These are phyloP conservation scores for Enteromius afrohamiltoni DNA, from an alignment of 2,797 vertebrate species.

Conservation along the genomic window DNA sequence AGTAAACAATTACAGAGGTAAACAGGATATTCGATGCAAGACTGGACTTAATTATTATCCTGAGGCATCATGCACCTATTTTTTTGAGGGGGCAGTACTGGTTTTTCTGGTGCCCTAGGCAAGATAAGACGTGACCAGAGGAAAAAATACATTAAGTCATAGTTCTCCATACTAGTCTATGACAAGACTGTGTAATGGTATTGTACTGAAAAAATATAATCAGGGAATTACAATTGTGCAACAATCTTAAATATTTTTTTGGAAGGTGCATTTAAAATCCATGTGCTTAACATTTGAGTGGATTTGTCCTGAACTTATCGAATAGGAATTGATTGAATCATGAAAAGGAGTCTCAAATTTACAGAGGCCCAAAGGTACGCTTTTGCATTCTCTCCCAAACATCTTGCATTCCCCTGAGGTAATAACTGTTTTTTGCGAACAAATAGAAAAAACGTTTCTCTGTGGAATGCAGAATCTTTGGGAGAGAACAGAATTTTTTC, in stretches of 20 bases:
- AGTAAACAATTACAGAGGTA: background rate
- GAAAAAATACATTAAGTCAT: background rate
- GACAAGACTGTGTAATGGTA: background rate
- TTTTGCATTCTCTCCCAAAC: background rate
- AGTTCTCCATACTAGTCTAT: background rate
- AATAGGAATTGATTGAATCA: background rate
- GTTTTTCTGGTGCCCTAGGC: background rate
- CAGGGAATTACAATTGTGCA: background rate
- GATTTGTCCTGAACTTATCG: background rate
- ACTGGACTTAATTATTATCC: background rate
- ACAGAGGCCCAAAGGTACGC: background rate
- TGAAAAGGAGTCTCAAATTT: background rate
- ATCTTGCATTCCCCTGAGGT: background rate
- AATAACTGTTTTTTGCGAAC: background rate
- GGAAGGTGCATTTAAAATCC: background rate
- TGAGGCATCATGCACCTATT: constrained; percentile 4
- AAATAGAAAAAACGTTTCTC: background rate
- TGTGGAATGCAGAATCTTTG: background rate
- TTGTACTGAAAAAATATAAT: background rate
- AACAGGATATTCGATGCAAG: background rate
- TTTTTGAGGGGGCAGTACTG: constrained; percentile 11
- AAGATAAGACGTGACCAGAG: constrained; percentile 15
- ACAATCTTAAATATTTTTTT: background rate
- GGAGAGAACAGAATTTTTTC: background rate
- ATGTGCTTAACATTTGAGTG: background rate